These are phyloP conservation scores for Thymallus thymallus DNA, from an alignment of 2,113 vertebrate genomes.

Conservation along the genomic window DNA sequence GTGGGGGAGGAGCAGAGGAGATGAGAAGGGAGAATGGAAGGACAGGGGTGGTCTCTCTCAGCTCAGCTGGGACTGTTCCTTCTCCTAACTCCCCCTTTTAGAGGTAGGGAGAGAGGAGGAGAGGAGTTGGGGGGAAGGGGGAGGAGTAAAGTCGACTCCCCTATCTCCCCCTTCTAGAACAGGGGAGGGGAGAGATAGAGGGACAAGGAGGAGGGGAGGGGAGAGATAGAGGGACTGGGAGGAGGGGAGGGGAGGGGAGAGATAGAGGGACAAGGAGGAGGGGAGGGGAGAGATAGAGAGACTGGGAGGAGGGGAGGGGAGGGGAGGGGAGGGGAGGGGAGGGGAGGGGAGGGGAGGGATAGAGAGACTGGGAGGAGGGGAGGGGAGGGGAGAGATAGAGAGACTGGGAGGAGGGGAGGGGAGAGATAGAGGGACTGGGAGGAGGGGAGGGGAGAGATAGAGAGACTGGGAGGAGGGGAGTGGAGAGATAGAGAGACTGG, in stretches of 20 bases:
- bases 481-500: too few species aligned
- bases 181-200: neutral
- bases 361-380: neutral
- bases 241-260: too few species aligned
- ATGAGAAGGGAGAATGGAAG: neutral
- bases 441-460: neutral
- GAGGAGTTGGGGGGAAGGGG: neutral
- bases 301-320: neutral
- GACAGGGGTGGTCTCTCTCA: slow-evolving; percentile 6
- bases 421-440: too few species aligned
- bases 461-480: too few species aligned
- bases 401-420: too few species aligned
- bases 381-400: neutral
- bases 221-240: too few species aligned
- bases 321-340: neutral
- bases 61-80: slow-evolving; percentile 56
- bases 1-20: too few species aligned
- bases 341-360: neutral
- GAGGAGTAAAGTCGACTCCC: too few species aligned
- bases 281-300: too few species aligned
- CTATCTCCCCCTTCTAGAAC: neutral
- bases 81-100: slow-evolving; percentile 64
- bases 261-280: too few species aligned
- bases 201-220: too few species aligned
- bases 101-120: slow-evolving; percentile 1